phyloP scores from a whole-genome alignment of 2,888 invertebrate species.

The Zygothrica quintamaculata region DNA sequence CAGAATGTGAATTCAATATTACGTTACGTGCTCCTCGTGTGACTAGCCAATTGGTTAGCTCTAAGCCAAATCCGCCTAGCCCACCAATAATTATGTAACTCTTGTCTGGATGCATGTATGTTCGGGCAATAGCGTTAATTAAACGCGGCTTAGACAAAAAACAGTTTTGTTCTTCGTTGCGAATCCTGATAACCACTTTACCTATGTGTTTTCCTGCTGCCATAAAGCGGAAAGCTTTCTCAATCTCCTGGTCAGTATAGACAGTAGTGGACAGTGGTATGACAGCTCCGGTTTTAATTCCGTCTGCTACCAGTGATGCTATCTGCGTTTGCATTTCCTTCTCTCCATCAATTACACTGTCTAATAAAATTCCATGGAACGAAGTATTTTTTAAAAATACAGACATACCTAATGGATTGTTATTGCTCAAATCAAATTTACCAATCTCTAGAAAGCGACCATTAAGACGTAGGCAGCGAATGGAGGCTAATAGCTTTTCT shows the following conservation, averaged over 20 bases:
- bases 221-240: constrained; percentile 97
- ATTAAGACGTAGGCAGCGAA: constrained; percentile 95
- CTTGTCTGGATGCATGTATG: constrained; percentile 92
- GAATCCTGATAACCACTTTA: constrained; percentile 95
- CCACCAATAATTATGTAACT: constrained; percentile 93
- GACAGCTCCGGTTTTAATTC: constrained; percentile 94
- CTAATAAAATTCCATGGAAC: constrained; percentile 98
- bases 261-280: constrained; percentile 93
- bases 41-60: constrained; percentile 95
- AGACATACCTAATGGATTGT: constrained; percentile 92
- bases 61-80: constrained; percentile 98
- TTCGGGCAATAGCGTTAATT: constrained; percentile 92
- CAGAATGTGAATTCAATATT: constrained; percentile 95
- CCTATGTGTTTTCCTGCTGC: constrained; percentile 99
- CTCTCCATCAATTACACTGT: constrained; percentile 93
- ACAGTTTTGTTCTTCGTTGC: constrained; percentile 89
- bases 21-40: constrained; percentile 93
- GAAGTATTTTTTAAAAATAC: constrained; percentile 98
- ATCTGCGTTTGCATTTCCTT: constrained; percentile 90
- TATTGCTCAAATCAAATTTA: constrained; percentile 97
- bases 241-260: constrained; percentile 93
- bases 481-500: constrained; percentile 96
- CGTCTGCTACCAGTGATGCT: constrained; percentile 91
- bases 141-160: constrained; percentile 86
- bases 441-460: constrained; percentile 99